These are phyloP conservation scores for Phalera bucephala DNA, from an alignment of 2,888 invertebrate species.

Conservation along the genomic window DNA sequence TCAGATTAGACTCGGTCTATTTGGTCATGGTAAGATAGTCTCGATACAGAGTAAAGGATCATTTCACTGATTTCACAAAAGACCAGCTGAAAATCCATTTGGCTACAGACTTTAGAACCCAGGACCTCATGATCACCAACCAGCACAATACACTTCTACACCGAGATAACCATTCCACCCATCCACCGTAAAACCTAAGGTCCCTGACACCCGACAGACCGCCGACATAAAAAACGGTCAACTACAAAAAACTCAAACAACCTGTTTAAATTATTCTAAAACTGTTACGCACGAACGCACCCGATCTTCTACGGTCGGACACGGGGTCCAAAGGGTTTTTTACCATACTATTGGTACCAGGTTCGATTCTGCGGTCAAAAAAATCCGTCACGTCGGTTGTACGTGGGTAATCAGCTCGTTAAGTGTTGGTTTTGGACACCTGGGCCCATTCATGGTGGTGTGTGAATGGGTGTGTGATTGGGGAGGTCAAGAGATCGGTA, in stretches of 20 bases:
- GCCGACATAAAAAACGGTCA: conserved; percentile 14
- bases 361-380: conserved; percentile 33
- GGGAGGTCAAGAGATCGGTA: too few species aligned
- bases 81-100: too few species aligned
- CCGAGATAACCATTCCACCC: not conserved
- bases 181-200: conserved; percentile 12
- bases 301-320: conserved; percentile 53
- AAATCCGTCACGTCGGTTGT: conserved; percentile 48
- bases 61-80: too few species aligned
- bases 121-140: too few species aligned
- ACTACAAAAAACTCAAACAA: conserved; percentile 50
- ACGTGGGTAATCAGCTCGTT: conserved; percentile 68
- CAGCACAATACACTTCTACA: too few species aligned
- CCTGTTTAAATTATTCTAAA: conserved; percentile 51
- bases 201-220: conserved; percentile 29
- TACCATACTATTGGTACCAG: conserved; percentile 19
- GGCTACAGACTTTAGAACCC: too few species aligned
- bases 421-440: conserved; percentile 38
- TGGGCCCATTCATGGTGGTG: conserved; percentile 29
- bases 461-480: conserved; percentile 6
- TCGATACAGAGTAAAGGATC: too few species aligned
- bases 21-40: too few species aligned
- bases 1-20: too few species aligned
- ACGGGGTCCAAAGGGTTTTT: conserved; percentile 38
- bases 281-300: conserved; percentile 37